Evolutionary conservation across 2,113 vertebrate genomes (phyloP).

Genomic region (Rallus limicola): DNA sequence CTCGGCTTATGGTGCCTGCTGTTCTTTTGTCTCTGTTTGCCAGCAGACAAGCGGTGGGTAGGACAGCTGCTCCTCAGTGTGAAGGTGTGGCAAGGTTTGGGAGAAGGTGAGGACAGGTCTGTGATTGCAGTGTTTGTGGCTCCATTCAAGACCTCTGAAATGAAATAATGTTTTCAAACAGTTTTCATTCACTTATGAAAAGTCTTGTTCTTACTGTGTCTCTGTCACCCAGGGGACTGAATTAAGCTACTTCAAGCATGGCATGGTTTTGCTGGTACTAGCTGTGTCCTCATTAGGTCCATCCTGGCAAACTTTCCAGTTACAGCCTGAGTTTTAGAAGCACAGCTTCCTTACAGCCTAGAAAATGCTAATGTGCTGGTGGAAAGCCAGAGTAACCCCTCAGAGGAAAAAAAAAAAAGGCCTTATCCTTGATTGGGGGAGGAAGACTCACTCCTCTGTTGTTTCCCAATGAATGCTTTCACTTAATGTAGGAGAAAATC

Average conservation of each 20-base stretch:
- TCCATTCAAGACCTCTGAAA: neutral
- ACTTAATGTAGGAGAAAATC: neutral
- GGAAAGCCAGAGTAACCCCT: neutral
- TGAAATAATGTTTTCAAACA: neutral
- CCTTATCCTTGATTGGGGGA: neutral
- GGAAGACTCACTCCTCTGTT: neutral
- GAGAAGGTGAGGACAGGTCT: neutral
- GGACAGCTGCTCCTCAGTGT: fast-evolving
- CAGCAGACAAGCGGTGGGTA: neutral
- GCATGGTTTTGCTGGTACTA: neutral
- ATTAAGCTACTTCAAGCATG: neutral
- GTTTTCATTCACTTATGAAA: neutral
- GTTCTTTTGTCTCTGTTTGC: neutral
- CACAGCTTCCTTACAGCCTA: neutral
- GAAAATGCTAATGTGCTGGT: neutral
- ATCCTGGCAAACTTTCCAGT: neutral
- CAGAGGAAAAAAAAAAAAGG: neutral
- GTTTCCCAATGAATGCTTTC: neutral
- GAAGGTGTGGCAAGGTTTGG: neutral
- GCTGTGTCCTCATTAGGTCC: neutral
- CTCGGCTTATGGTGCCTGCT: fast-evolving
- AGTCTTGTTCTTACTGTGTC: neutral
- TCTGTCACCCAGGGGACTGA: neutral
- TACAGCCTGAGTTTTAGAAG: neutral
- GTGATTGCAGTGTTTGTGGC: neutral